Evolutionary conservation across 2,888 invertebrate species (phyloP).

Genomic region (Baccha elongata): DNA sequence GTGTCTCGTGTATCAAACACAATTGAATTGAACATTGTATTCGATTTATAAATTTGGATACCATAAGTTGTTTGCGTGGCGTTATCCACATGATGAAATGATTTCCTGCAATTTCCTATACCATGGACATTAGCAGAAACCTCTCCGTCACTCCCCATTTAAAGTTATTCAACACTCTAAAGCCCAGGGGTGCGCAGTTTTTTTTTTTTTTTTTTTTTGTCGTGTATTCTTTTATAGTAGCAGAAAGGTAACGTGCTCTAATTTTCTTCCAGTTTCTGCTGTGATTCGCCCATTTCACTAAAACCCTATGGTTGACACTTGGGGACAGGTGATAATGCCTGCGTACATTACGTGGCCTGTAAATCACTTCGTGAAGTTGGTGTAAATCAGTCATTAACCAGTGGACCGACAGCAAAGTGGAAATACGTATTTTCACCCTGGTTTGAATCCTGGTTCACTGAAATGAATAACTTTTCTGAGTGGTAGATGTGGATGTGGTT

Average conservation of each 20-base stretch:
- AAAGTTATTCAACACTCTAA: too few relatives aligned
- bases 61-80: conserved; percentile 44
- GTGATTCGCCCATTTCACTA: conserved; percentile 54
- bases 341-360: conserved; percentile 65
- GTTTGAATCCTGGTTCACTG: conserved; percentile 65
- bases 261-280: conserved; percentile 72
- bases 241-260: conserved; percentile 70
- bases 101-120: conserved; percentile 47
- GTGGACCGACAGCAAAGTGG: conserved; percentile 65
- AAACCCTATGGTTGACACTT: conserved; percentile 69
- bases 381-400: conserved; percentile 73
- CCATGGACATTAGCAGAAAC: conserved; percentile 18
- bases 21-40: conserved; percentile 56
- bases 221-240: too few relatives aligned
- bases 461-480: conserved; percentile 60
- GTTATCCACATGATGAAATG: conserved; percentile 49
- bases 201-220: too few relatives aligned
- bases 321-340: conserved; percentile 70
- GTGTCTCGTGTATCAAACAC: conserved; percentile 43
- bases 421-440: conserved; percentile 58
- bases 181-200: too few relatives aligned
- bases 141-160: too few relatives aligned
- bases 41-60: conserved; percentile 61
- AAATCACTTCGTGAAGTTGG: conserved; percentile 69
- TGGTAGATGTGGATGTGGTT: conserved; percentile 41